Evolutionary conservation across 1,140 invertebrate genomes (phyloP).

Genomic region (Anadara kagoshimensis): DNA sequence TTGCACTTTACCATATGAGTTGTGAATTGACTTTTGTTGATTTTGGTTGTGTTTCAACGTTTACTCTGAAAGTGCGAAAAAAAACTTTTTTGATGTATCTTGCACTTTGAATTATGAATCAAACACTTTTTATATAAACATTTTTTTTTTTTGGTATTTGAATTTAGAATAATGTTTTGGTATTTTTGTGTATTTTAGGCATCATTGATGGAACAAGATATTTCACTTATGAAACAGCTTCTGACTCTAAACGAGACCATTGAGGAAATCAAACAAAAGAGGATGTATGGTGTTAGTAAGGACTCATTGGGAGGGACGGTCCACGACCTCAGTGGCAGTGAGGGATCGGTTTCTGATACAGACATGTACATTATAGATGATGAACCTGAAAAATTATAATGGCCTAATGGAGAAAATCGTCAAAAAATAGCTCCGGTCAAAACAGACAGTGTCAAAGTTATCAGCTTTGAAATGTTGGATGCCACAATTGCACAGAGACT

Average conservation of each 20-base stretch:
- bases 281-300: slow-evolving; percentile 41
- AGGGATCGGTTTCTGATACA: slow-evolving; percentile 21
- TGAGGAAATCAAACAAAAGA: slow-evolving; percentile 62
- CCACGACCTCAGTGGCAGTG: slow-evolving; percentile 17
- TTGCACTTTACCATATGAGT: no score
- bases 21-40: no score
- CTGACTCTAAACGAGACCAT: slow-evolving; percentile 65
- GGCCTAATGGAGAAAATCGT: neutral
- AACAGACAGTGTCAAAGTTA: slow-evolving; percentile 7
- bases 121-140: no score
- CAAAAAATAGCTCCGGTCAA: neutral
- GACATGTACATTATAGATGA: slow-evolving; percentile 29
- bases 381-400: slow-evolving; percentile 1
- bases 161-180: no score
- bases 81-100: no score
- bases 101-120: no score
- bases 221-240: slow-evolving; percentile 63
- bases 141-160: no score
- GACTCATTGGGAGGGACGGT: slow-evolving; percentile 22
- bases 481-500: no score
- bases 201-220: slow-evolving; percentile 65
- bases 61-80: no score
- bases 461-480: neutral
- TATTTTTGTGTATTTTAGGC: slow-evolving; percentile 32
- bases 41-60: no score